These are phyloP conservation scores for Tetragnatha montana DNA, from an alignment of 2,888 invertebrate species.

Conservation along the genomic window DNA sequence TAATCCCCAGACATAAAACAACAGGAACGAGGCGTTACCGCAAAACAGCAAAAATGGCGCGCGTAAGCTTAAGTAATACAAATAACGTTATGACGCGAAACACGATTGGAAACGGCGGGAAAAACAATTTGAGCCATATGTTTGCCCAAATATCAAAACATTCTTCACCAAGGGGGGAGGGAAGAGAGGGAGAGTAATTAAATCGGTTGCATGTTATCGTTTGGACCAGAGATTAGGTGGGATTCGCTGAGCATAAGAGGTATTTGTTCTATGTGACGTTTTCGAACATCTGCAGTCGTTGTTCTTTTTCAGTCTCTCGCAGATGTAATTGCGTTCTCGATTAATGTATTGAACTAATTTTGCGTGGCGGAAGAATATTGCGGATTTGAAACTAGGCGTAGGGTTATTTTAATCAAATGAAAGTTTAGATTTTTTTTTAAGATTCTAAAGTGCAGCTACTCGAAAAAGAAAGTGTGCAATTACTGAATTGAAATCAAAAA, in stretches of 20 bases:
- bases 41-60: background rate
- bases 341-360: conserved; percentile 5
- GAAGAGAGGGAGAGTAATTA: conserved; percentile 41
- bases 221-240: conserved; percentile 28
- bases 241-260: conserved; percentile 16
- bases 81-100: conserved; percentile 39
- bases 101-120: conserved; percentile 7
- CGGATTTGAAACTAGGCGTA: no score
- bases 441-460: no score
- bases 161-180: conserved; percentile 27
- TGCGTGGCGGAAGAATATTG: background rate
- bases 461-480: no score
- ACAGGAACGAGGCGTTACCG: conserved; percentile 11
- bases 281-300: conserved; percentile 3
- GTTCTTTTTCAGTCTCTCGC: background rate
- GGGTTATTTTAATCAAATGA: no score
- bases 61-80: conserved; percentile 32
- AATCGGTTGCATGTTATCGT: conserved; percentile 49
- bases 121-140: conserved; percentile 48
- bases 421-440: no score
- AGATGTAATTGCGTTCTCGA: background rate
- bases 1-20: conserved; percentile 33
- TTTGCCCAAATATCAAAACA: conserved; percentile 45
- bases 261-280: conserved; percentile 1
- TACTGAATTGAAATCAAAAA: no score